phyloP scores from a whole-genome alignment of 2,888 invertebrate genomes.

The Drosophila siamana region DNA sequence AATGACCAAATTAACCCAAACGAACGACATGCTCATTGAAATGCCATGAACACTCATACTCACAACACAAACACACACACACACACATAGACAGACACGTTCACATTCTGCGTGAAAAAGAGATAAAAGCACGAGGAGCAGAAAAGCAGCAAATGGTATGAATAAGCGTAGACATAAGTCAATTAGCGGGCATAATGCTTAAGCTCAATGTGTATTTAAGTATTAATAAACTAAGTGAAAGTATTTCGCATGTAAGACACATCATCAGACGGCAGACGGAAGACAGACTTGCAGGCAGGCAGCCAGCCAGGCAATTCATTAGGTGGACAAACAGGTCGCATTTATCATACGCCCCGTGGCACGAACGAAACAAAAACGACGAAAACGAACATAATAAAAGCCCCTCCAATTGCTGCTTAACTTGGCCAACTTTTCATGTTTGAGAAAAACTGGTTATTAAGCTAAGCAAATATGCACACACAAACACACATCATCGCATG shows the following conservation, averaged over 20 bases:
- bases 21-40: slow-evolving; percentile 77
- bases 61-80: slow-evolving; percentile 11
- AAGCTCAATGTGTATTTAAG: slow-evolving; percentile 79
- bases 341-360: slow-evolving; percentile 70
- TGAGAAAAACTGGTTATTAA: slow-evolving; percentile 79
- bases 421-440: slow-evolving; percentile 76
- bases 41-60: slow-evolving; percentile 61
- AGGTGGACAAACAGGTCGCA: slow-evolving; percentile 56
- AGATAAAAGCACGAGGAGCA: slow-evolving; percentile 36
- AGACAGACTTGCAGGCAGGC: slow-evolving; percentile 3
- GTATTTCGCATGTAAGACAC: slow-evolving; percentile 63
- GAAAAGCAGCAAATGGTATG: slow-evolving; percentile 22
- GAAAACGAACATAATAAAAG: slow-evolving; percentile 45
- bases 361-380: slow-evolving; percentile 26
- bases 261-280: slow-evolving; percentile 6
- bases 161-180: slow-evolving; percentile 66
- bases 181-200: slow-evolving; percentile 68
- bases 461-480: slow-evolving; percentile 67
- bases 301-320: slow-evolving; percentile 59
- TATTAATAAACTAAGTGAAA: slow-evolving; percentile 73
- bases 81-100: not conserved
- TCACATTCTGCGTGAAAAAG: slow-evolving; percentile 5
- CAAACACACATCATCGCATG: slow-evolving; percentile 19
- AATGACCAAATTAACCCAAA: slow-evolving; percentile 69
- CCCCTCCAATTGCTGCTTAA: slow-evolving; percentile 66